Conservation (phyloP, 1,140 invertebrate species). For the Rhysida immarginata region DNA sequence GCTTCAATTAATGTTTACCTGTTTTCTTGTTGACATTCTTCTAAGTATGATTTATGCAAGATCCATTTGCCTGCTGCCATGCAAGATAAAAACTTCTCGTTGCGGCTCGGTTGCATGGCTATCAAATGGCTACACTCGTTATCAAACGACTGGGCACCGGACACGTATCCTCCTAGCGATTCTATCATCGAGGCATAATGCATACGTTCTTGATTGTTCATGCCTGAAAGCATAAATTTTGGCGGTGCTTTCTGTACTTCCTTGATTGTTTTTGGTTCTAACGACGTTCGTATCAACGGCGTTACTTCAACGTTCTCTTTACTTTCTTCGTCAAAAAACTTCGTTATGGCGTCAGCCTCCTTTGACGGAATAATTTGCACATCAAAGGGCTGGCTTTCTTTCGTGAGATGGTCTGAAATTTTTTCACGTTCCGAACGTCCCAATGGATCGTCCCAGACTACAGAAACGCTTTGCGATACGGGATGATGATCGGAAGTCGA, state of each 20-base stretch:
- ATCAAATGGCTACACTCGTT: constrained; percentile 56
- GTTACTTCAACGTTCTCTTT: background rate
- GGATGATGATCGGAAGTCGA: constrained; percentile 10
- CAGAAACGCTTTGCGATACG: constrained; percentile 27
- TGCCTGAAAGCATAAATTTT: constrained; percentile 30
- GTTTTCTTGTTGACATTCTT: constrained; percentile 42
- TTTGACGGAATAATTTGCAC: background rate
- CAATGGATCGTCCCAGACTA: constrained; percentile 34
- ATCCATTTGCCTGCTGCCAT: constrained; percentile 78
- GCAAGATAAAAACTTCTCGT: constrained; percentile 68
- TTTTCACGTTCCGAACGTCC: constrained; percentile 23
- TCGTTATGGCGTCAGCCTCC: background rate
- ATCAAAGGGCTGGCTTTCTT: background rate
- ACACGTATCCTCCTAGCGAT: constrained; percentile 48
- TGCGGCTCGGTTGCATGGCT: constrained; percentile 50
- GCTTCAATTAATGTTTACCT: constrained; percentile 51
- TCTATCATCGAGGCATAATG: constrained; percentile 32
- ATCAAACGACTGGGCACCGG: constrained; percentile 44
- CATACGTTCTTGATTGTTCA: constrained; percentile 25
- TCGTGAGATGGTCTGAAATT: constrained; percentile 6
- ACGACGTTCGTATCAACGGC: background rate
- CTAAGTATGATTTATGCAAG: constrained; percentile 57
- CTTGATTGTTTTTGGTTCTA: constrained; percentile 1
- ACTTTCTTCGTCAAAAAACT: background rate
- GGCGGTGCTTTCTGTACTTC: constrained; percentile 1